Evolutionary conservation across 2,113 vertebrate species (phyloP), one percentile per base, ranked within the genome.

Genomic region (Euleptes europaea): DNA sequence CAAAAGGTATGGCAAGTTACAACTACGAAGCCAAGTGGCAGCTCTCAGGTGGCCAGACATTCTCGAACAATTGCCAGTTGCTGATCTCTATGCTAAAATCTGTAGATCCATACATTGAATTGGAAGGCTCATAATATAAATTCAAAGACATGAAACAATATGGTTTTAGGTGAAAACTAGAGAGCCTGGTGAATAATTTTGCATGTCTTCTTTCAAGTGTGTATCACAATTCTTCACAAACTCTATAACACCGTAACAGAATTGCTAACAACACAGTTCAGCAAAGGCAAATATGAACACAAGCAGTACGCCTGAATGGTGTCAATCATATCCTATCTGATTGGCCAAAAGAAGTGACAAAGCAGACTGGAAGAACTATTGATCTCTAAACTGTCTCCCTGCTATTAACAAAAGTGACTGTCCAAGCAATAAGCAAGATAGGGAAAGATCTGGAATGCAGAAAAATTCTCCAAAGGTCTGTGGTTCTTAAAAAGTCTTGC

Each of bases 351-450:
- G 28, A 80, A 80, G 60, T 44, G 60, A 66, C 60, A 14, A 47
- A 79, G 60, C 38, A 79, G 60, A n/a, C 60, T 66, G 44, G 23
- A n/a, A 80, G 60, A 80, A 66, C 40, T 80, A 80, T 80, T 80
- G 40, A 80, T 79, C 8, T 21, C 5, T 80, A 8, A 67, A 66
- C 28, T 17, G 44, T 42, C 9, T 67, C 60, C 14, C 57, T 28
- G 15, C 54, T 40, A 13, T 31, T 40, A 23, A 3, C 2, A 69
- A 69, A 69, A 63, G 23, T 78, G 54, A 23, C 42, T 42, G 12
- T 26, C 23, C 23, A 63, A 63, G 54, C 33, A 78, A 57, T 5
- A 63, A 11, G 35, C 11, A 38, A 63, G 54, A 23, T 78, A 13
- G 57, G 12, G 57, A 65, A 65, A 40, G 54, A 38, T 28, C 10